Conservation (phyloP, 2,113 vertebrate genomes). For the Pachycephala philippinensis region DNA sequence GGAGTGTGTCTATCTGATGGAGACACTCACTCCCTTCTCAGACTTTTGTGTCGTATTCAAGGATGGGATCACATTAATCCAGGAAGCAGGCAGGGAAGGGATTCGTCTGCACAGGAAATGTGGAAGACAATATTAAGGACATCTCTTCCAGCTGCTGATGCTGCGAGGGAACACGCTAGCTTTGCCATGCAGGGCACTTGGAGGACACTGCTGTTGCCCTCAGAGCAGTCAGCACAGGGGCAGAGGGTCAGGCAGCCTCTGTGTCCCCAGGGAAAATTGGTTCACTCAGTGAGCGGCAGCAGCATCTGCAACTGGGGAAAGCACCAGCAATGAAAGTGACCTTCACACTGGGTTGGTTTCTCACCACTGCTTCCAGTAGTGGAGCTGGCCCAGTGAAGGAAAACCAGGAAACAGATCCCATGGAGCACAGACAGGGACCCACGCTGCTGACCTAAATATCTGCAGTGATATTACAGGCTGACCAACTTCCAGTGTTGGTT, state of each 20-base stretch:
- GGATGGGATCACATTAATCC: background rate
- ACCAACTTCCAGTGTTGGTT: background rate
- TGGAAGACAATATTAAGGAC: background rate
- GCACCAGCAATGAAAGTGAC: background rate
- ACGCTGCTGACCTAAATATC: fast-evolving
- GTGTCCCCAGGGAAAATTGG: background rate
- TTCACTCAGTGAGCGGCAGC: background rate
- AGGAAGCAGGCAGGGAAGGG: background rate
- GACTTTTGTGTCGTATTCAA: background rate
- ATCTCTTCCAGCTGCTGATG: background rate
- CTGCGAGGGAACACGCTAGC: fast-evolving
- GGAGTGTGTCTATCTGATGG: background rate
- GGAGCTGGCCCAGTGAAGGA: background rate
- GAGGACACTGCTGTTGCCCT: background rate
- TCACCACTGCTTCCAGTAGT: background rate
- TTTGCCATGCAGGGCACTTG: background rate
- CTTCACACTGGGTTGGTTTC: background rate
- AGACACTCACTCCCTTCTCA: background rate
- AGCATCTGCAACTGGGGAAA: background rate
- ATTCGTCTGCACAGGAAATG: background rate
- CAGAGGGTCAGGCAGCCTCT: background rate
- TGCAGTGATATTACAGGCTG: background rate
- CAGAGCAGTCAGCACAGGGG: fast-evolving
- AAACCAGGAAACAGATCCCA: background rate
- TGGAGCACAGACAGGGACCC: background rate